Evolutionary conservation across 2,113 vertebrate genomes (phyloP), one percentile per base, ranked within the genome.

Genomic region (Zeus faber): DNA sequence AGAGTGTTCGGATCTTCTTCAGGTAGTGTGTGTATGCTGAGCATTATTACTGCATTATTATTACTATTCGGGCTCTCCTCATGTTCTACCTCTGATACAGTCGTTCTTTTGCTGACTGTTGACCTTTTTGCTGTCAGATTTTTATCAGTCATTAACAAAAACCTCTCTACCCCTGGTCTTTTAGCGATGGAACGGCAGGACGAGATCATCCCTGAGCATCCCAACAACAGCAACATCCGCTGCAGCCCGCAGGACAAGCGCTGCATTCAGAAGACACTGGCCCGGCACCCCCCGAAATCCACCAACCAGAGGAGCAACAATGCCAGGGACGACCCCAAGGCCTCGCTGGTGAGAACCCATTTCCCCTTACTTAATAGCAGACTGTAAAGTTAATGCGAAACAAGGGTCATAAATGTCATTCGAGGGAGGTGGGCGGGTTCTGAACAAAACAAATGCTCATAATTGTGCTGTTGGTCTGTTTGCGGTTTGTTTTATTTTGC

Each of bases 151-250:
- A n/a, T n/a, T n/a, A n/a, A n/a, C n/a, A n/a, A n/a, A n/a, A n/a
- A n/a, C n/a, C n/a, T n/a, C n/a, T n/a, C n/a, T n/a, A n/a, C n/a
- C 44, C 56, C 13, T 8, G 71, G 50, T 49, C 13, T 26, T 62
- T 33, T 5, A 88, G 83, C 76, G n/a, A 71, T 85, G 90, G 93
- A 94, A 17, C 86, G 91, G 61, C 91, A 92, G 49, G 95, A 87
- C 14, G 85, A 87, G 72, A 74, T 84, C 67, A 78, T 92, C 65
- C 87, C 87, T 0, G 95, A 96, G 4, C 90, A 93, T 53, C 92
- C 92, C 4, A 94, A 93, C 85, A 93, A 91, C 89, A 94, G 91
- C 86, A 93, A 94, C 79, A 93, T 84, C 81, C 93, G 93, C 10
- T 97, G 95, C 82, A 91, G 91, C 35, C 86, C 87, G 44, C 92